These are phyloP conservation scores for Epizoanthus scotinus DNA, from an alignment of 92 coral and sea anemone species.

Conservation along the genomic window DNA sequence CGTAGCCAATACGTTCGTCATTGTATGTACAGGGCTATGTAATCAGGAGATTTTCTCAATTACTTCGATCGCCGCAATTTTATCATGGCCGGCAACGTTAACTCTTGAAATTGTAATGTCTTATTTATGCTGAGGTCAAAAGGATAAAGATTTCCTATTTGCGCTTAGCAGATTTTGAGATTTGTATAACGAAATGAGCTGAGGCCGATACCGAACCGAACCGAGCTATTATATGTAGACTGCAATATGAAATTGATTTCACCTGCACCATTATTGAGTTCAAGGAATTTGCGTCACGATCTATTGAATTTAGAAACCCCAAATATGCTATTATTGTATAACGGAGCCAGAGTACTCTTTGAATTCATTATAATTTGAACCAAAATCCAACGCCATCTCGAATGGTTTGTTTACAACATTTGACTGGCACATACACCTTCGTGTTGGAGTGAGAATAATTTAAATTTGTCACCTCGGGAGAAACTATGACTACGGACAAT, in stretches of 20 bases:
- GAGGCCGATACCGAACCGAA: too few species aligned
- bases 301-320: conserved; percentile 31
- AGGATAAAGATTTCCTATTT: neutral
- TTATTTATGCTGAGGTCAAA: neutral
- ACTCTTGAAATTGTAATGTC: neutral
- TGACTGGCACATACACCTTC: neutral
- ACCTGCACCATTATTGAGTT: conserved; percentile 6
- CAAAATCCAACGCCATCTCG: conserved; percentile 8
- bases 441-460: neutral
- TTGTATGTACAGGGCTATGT: too few species aligned
- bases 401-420: conserved; percentile 23
- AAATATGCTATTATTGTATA: conserved; percentile 43
- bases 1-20: neutral
- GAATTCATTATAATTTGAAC: conserved; percentile 25
- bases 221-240: too few species aligned
- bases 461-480: neutral
- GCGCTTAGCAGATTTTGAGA: conserved; percentile 1
- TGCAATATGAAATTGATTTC: neutral
- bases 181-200: neutral
- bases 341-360: conserved; percentile 28
- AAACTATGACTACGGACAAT: neutral
- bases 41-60: conserved; percentile 32
- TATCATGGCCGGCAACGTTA: conserved; percentile 25
- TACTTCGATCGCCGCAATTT: neutral
- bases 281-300: conserved; percentile 39